Percentiles rank a stretch among this genome's conserved stretches.
Evolutionary conservation across 2,888 invertebrate genomes (phyloP).

Genomic region (Cyrtodaria siliqua): DNA sequence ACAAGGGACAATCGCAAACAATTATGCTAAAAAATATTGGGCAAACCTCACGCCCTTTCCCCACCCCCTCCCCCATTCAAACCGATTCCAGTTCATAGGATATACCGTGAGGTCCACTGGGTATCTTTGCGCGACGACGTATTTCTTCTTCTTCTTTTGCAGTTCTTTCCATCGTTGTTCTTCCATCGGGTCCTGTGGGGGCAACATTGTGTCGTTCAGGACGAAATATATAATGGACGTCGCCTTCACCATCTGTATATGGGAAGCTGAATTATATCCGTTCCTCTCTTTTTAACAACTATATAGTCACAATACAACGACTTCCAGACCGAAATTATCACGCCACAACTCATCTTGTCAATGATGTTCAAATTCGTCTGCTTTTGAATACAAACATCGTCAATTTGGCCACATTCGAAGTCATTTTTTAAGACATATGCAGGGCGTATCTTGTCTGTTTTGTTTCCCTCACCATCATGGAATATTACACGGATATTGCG

Average conservation of each 20-base stretch:
- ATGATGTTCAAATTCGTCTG: conserved; percentile 64
- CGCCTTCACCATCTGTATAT: conserved; percentile 85
- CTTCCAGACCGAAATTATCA: conserved; percentile 85
- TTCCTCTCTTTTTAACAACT: conserved; percentile 71
- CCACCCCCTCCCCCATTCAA: no score
- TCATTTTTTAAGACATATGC: conserved; percentile 84
- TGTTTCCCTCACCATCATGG: conserved; percentile 83
- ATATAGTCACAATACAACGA: conserved; percentile 86
- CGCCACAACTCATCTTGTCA: no score
- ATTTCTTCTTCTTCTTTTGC: conserved; percentile 80
- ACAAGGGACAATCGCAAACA: no score
- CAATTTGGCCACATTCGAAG: conserved; percentile 79
- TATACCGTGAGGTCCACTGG: conserved; percentile 71
- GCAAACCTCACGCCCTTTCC: no score
- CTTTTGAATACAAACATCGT: conserved; percentile 71
- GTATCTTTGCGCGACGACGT: conserved; percentile 67
- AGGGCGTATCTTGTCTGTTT: conserved; percentile 82
- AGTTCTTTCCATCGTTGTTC: conserved; percentile 85
- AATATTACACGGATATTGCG: conserved; percentile 86
- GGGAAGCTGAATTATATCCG: conserved; percentile 80
- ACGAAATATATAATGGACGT: conserved; percentile 82
- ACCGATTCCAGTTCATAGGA: no score
- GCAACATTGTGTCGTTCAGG: conserved; percentile 85
- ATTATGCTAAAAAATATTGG: no score
- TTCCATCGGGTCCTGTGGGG: conserved; percentile 84